These are phyloP conservation scores for Hippoglossus stenolepis DNA, from an alignment of 2,113 vertebrate genomes.

Conservation along the genomic window DNA sequence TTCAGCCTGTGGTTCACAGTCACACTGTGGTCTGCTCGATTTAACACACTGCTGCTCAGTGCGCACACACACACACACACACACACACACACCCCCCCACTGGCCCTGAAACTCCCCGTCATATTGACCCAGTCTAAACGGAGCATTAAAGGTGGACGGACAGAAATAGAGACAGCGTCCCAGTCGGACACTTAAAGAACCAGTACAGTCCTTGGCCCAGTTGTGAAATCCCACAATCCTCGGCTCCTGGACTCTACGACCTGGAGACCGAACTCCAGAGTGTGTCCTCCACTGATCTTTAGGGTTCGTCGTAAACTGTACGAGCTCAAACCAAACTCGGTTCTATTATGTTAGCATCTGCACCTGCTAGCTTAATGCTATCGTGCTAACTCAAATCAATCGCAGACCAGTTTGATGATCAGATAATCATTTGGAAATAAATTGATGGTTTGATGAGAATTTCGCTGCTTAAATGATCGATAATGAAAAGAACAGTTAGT, in stretches of 20 bases:
- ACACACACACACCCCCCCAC: background rate
- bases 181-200: slow-evolving; percentile 21
- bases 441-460: no score
- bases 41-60: background rate
- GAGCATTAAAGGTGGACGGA: slow-evolving; percentile 18
- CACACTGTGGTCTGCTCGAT: background rate
- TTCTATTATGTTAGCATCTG: no score
- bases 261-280: no score
- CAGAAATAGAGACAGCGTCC: slow-evolving; percentile 23
- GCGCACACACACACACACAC: slow-evolving; percentile 11
- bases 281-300: no score
- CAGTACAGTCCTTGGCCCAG: slow-evolving; percentile 30
- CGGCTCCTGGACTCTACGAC: background rate
- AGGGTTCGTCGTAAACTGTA: no score
- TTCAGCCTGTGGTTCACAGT: background rate
- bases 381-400: background rate
- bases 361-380: background rate
- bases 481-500: no score
- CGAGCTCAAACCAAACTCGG: no score
- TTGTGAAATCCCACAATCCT: slow-evolving; percentile 27
- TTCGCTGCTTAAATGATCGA: no score
- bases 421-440: no score
- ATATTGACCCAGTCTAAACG: slow-evolving; percentile 1
- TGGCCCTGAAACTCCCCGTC: background rate
- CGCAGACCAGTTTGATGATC: no score